phyloP scores from a whole-genome alignment of 2,888 invertebrate genomes.

The Deroplatys truncata region DNA sequence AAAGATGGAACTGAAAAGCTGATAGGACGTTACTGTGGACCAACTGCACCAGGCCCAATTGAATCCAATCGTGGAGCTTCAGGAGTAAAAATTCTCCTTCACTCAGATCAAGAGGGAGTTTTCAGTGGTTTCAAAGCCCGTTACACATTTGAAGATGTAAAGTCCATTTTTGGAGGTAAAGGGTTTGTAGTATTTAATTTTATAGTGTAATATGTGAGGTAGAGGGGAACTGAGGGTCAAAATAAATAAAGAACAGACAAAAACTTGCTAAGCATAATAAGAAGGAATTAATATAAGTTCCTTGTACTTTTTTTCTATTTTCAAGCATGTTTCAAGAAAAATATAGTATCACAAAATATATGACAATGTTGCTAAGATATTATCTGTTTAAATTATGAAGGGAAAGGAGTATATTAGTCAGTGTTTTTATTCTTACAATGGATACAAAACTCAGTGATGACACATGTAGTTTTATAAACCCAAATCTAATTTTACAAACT shows the following conservation, averaged over 20 bases:
- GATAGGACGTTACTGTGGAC: constrained; percentile 88
- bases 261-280: neutral
- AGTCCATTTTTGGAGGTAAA: constrained; percentile 74
- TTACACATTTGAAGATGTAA: constrained; percentile 87
- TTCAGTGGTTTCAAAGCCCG: constrained; percentile 95
- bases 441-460: too few species aligned
- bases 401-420: too few species aligned
- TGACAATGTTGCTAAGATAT: too few species aligned
- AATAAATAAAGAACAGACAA: neutral
- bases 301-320: too few species aligned
- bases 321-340: too few species aligned
- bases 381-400: too few species aligned
- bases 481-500: too few species aligned
- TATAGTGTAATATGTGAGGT: neutral
- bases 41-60: constrained; percentile 89
- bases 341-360: too few species aligned
- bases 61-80: constrained; percentile 86
- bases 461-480: too few species aligned
- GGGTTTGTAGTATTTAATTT: neutral
- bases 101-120: constrained; percentile 81
- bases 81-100: constrained; percentile 82
- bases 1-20: constrained; percentile 76
- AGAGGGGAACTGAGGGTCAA: neutral
- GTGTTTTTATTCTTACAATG: too few species aligned
- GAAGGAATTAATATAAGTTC: too few species aligned